Evolutionary conservation across 2,113 vertebrate species (phyloP).

Genomic region (Oryzias celebensis): DNA sequence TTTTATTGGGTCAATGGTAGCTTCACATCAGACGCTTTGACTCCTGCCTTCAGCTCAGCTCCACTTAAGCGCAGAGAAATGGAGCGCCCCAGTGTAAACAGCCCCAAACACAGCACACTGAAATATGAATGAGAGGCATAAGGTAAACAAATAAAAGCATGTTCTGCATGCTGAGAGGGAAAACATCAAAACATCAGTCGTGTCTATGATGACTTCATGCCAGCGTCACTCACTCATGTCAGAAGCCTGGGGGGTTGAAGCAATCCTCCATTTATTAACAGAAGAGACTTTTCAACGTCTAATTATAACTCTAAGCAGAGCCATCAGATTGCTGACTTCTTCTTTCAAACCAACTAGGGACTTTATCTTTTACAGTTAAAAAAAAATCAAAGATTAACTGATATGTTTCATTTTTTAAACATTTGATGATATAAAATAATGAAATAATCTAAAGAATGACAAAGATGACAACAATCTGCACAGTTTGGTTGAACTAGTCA

Average conservation of each 20-base stretch:
- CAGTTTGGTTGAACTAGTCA: too few relatives aligned
- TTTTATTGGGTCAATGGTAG: background rate
- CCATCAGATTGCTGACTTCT: too few relatives aligned
- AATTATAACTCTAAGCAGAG: too few relatives aligned
- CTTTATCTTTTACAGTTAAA: too few relatives aligned
- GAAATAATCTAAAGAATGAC: too few relatives aligned
- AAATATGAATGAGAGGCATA: conserved; percentile 1
- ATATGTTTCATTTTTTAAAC: too few relatives aligned
- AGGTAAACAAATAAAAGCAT: conserved; percentile 15
- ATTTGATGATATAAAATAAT: too few relatives aligned
- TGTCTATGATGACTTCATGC: background rate
- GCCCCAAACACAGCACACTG: background rate
- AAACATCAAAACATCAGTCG: conserved; percentile 10
- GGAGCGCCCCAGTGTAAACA: conserved; percentile 2
- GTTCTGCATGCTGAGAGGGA: conserved; percentile 1
- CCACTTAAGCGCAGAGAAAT: background rate
- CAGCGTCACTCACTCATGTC: conserved; percentile 3
- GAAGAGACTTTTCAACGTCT: too few relatives aligned
- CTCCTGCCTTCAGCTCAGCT: conserved; percentile 11
- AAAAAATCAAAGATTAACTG: too few relatives aligned
- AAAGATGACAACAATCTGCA: too few relatives aligned
- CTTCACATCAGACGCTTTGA: background rate
- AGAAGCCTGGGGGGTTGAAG: background rate
- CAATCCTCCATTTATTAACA: too few relatives aligned
- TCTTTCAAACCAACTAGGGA: too few relatives aligned